Evolutionary conservation across 1,140 invertebrate species (phyloP), one percentile per base, ranked within the genome.

Genomic region (Drosophila parvula): DNA sequence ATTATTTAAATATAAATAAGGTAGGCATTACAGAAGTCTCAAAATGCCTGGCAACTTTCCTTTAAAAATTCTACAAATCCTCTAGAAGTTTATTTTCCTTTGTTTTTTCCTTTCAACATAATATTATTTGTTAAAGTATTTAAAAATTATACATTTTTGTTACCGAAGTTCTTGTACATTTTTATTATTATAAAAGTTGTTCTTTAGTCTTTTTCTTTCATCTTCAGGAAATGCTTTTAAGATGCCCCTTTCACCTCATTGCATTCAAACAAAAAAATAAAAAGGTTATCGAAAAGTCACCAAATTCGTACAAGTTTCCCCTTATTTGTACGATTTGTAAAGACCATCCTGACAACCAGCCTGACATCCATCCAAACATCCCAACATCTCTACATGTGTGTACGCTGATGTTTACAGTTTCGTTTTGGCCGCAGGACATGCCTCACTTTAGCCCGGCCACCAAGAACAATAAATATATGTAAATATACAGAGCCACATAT

Each of bases 361-460:
- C 50, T 32, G 59, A 47, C 34, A 70, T 36, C 48, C 32, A 22
- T 36, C 30, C 41, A 32, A n/a, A 22, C 22, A 53, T 34, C 38
- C 22, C 9, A 3, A 30, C 27, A 18, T 34, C 28, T 16, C 9
- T 38, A 43, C 51, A 53, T 58, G 62, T 69, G 56, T 63, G 56
- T 45, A 45, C 58, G 50, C 47, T 62, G 32, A 48, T 81, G 79
- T 81, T 76, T 71, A 64, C 84, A 78, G 67, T 82, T 75, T 75
- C 70, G 22, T 75, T 68, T 61, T 70, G 74, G 82, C 74, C 75
- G 47, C 62, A 79, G 82, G 69, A 86, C 75, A 75, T 78, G 81
- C 68, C 76, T 78, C 58, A 78, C 81, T 81, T 78, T 86, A 40
- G 67, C 27, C 59, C 45, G 43, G 55, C 45, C 28, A 28, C 55